Conservation (phyloP, 2,888 invertebrate genomes). For the Mactromeris polynyma region DNA sequence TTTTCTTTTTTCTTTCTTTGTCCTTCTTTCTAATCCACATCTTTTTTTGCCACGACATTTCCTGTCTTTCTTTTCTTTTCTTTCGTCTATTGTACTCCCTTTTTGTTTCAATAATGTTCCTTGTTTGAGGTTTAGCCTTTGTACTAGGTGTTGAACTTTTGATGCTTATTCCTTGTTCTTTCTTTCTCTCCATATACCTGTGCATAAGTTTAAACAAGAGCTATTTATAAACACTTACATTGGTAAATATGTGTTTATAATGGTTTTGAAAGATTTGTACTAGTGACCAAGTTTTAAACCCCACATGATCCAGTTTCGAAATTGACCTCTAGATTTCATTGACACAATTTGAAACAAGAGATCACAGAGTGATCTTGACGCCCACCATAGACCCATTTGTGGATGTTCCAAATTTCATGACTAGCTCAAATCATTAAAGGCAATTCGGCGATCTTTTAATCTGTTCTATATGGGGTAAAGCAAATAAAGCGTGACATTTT, state of each 20-base stretch:
- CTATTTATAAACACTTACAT: conserved; percentile 39
- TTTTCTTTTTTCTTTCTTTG: conserved; percentile 51
- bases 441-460: too few relatives aligned
- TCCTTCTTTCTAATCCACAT: conserved; percentile 59
- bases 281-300: too few relatives aligned
- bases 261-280: too few relatives aligned
- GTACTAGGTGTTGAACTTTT: conserved; percentile 51
- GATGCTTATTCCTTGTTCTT: conserved; percentile 39
- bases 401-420: too few relatives aligned
- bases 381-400: too few relatives aligned
- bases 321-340: too few relatives aligned
- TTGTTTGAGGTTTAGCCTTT: conserved; percentile 54
- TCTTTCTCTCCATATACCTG: conserved; percentile 58
- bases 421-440: too few relatives aligned
- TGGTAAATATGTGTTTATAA: not conserved
- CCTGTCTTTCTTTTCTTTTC: conserved; percentile 49
- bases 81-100: conserved; percentile 51
- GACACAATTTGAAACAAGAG: too few relatives aligned
- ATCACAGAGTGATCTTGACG: too few relatives aligned
- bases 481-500: too few relatives aligned
- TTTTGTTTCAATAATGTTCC: conserved; percentile 39
- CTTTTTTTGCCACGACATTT: conserved; percentile 56
- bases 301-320: too few relatives aligned
- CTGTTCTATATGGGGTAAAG: too few relatives aligned
- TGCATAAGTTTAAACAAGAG: conserved; percentile 52